phyloP scores from a whole-genome alignment of 2,113 vertebrate genomes.

The Emydura subglobosa region DNA sequence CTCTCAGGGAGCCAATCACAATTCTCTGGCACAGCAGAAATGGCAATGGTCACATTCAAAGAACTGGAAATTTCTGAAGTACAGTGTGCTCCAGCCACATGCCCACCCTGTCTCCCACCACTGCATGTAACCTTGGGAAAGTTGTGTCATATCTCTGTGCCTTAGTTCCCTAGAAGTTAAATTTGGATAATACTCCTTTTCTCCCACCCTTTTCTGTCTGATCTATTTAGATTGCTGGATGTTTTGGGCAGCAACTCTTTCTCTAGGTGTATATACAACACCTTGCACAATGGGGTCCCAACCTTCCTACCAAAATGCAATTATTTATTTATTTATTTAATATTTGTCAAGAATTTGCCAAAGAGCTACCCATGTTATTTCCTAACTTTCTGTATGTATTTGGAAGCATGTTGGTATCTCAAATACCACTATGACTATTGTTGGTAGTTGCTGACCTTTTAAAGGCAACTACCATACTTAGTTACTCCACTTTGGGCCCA shows the following conservation, averaged over 20 bases:
- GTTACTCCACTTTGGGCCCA: accelerated
- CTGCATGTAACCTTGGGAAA: too few species aligned
- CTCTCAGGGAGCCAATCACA: too few species aligned
- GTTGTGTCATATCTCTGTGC: accelerated
- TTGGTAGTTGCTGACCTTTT: background rate
- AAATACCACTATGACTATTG: background rate
- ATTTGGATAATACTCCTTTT: background rate
- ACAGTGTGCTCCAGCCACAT: too few species aligned
- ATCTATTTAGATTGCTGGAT: background rate
- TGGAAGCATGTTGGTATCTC: background rate
- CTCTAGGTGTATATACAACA: accelerated
- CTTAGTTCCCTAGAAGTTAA: background rate
- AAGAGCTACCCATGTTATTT: background rate
- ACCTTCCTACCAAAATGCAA: background rate
- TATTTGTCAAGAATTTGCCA: background rate
- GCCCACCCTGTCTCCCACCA: too few species aligned
- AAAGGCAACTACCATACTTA: accelerated
- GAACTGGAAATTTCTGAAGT: too few species aligned
- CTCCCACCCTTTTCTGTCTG: background rate
- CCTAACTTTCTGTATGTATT: background rate
- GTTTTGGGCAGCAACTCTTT: background rate
- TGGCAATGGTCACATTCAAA: too few species aligned
- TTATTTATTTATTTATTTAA: background rate
- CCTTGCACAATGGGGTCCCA: background rate
- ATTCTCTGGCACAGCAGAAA: too few species aligned